phyloP scores from a whole-genome alignment of 2,113 vertebrate species.

The Psophia crepitans region DNA sequence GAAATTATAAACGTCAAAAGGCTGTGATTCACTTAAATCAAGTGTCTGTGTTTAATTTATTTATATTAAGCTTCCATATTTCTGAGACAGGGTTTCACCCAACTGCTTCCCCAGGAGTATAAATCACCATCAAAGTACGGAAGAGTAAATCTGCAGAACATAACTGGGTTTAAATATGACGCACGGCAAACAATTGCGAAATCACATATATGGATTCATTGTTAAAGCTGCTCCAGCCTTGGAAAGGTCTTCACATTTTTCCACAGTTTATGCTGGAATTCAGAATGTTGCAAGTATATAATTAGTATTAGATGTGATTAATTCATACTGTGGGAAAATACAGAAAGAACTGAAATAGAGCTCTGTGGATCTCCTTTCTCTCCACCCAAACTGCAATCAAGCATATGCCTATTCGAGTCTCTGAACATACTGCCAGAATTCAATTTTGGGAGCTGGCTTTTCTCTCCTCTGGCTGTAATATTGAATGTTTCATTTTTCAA shows the following conservation, averaged over 20 bases:
- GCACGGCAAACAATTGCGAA: constrained; percentile 61
- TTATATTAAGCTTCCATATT: constrained; percentile 51
- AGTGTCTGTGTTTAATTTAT: constrained; percentile 36
- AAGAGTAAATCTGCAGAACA: constrained; percentile 59
- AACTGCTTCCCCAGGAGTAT: constrained; percentile 43
- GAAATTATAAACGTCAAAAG: constrained; percentile 41
- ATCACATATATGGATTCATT: constrained; percentile 8
- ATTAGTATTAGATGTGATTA: constrained; percentile 74
- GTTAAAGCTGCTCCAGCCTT: constrained; percentile 52
- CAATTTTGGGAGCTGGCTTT: constrained; percentile 38
- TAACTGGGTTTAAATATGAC: constrained; percentile 31
- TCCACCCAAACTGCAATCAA: constrained; percentile 42
- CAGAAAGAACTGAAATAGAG: constrained; percentile 50
- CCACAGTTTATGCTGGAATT: constrained; percentile 73
- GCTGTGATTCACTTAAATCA: constrained; percentile 41
- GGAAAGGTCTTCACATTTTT: constrained; percentile 64
- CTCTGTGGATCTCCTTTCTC: constrained; percentile 24
- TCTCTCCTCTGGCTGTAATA: constrained; percentile 15
- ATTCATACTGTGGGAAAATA: constrained; percentile 68
- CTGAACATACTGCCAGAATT: constrained; percentile 48
- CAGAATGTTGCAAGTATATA: constrained; percentile 60
- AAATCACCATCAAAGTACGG: constrained; percentile 46
- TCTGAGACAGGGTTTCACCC: constrained; percentile 42
- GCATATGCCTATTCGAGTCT: background rate
- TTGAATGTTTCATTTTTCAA: constrained; percentile 46